phyloP scores from a whole-genome alignment of 2,888 invertebrate species.

The Dioctria rufipes region DNA sequence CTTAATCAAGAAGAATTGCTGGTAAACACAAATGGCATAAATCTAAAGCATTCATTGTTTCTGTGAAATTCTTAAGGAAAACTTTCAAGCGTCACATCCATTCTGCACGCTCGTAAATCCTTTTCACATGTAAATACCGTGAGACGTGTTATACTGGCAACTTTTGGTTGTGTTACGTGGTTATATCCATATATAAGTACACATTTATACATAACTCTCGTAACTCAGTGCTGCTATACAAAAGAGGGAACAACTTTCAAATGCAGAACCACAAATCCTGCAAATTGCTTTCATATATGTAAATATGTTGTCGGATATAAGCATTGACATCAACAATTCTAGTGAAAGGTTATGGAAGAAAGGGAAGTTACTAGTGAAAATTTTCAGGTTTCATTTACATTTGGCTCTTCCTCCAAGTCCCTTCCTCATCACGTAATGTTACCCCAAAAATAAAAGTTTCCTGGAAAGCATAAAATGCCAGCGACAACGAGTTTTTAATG shows the following conservation, averaged over 20 bases:
- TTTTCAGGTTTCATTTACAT: slow-evolving; percentile 32
- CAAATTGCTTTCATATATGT: slow-evolving; percentile 51
- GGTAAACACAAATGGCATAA: slow-evolving; percentile 48
- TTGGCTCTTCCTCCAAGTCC: neutral
- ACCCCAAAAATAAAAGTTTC: neutral
- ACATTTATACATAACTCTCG: no score
- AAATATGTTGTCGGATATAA: slow-evolving; percentile 42
- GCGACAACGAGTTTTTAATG: slow-evolving; percentile 22
- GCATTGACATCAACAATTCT: slow-evolving; percentile 39
- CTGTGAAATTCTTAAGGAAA: slow-evolving; percentile 37
- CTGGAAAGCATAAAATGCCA: slow-evolving; percentile 8
- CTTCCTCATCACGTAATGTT: neutral
- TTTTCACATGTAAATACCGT: slow-evolving; percentile 45
- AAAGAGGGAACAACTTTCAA: slow-evolving; percentile 36
- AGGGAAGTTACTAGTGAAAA: slow-evolving; percentile 23
- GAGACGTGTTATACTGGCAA: slow-evolving; percentile 19
- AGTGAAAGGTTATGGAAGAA: slow-evolving; percentile 27
- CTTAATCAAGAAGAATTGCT: slow-evolving; percentile 51
- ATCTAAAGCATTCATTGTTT: slow-evolving; percentile 45
- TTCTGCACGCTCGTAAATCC: slow-evolving; percentile 43
- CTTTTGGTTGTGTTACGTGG: slow-evolving; percentile 16
- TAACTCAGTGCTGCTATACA: neutral
- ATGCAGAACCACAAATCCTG: slow-evolving; percentile 52
- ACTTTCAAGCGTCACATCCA: slow-evolving; percentile 44
- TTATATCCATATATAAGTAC: neutral